These are phyloP conservation scores for Amphipyra berbera DNA, from an alignment of 2,888 invertebrate species.

Conservation along the genomic window DNA sequence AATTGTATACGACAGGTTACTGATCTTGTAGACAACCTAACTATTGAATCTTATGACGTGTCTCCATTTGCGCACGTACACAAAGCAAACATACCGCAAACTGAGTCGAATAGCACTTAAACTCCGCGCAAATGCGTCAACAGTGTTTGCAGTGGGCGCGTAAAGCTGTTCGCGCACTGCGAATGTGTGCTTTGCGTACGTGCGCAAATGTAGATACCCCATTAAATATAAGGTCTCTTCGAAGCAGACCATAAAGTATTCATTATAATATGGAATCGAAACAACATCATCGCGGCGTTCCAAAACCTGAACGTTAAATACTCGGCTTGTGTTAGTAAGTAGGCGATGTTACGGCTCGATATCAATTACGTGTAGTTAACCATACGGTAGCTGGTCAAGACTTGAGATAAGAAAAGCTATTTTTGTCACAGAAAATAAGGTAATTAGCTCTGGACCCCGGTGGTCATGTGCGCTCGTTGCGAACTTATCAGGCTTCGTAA, in stretches of 20 bases:
- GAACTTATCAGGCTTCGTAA: conserved; percentile 44
- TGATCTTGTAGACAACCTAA: not conserved
- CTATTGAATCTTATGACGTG: too few species aligned
- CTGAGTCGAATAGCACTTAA: too few species aligned
- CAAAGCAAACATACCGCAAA: too few species aligned
- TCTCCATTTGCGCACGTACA: too few species aligned
- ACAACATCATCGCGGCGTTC: conserved; percentile 6
- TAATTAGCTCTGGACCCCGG: conserved; percentile 83
- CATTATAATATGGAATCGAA: not conserved
- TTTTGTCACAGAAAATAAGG: conserved; percentile 86
- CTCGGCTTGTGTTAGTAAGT: conserved; percentile 63
- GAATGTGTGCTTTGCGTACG: too few species aligned
- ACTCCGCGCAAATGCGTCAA: too few species aligned
- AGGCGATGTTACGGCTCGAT: conserved; percentile 78
- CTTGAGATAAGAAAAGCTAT: conserved; percentile 84
- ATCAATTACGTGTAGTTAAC: conserved; percentile 83
- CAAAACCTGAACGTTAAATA: conserved; percentile 54
- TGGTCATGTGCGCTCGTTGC: conserved; percentile 76
- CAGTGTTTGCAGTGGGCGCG: too few species aligned
- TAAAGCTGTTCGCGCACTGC: too few species aligned
- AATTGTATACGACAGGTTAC: not conserved
- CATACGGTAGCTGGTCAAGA: conserved; percentile 74
- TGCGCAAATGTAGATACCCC: too few species aligned
- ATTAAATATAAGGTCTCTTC: too few species aligned
- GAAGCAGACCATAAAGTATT: not conserved